A percentile compares a stretch with the other conserved stretches of the same genome.
Evolutionary conservation across 1,140 invertebrate genomes (phyloP).

Genomic region (Neotoxoptera formosana): DNA sequence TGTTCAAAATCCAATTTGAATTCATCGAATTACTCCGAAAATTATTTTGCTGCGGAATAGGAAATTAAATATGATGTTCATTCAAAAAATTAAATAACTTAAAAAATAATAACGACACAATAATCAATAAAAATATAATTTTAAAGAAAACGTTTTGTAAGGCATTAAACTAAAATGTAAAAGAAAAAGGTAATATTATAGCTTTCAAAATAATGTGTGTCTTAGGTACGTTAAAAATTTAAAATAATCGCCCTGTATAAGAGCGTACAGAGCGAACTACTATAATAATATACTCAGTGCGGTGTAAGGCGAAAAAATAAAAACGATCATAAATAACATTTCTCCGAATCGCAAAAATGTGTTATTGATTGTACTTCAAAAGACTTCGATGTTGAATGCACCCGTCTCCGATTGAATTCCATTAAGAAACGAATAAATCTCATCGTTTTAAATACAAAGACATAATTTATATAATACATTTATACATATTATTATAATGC

Average conservation of each 20-base stretch:
- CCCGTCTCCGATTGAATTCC: neutral
- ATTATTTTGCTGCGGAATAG: neutral
- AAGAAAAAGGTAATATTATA: neutral
- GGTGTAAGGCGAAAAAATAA: neutral
- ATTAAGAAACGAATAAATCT: conserved; percentile 32
- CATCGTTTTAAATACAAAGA: neutral
- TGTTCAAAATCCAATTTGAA: neutral
- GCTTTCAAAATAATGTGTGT: neutral
- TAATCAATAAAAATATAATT: neutral
- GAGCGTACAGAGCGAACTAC: too few species aligned
- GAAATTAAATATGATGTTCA: neutral
- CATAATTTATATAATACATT: neutral
- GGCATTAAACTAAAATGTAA: neutral
- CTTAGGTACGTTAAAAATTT: too few species aligned
- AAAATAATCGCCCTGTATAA: neutral
- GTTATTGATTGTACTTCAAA: conserved; percentile 36
- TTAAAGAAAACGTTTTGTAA: neutral
- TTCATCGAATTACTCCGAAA: neutral
- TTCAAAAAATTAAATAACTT: neutral
- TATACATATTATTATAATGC: neutral
- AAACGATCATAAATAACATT: conserved; percentile 22
- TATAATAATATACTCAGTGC: neutral
- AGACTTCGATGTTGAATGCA: neutral
- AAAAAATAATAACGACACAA: neutral
- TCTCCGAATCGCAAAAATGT: conserved; percentile 32